Conservation (phyloP, 2,888 invertebrate species). For the Himalopsyche kuldschensis region DNA sequence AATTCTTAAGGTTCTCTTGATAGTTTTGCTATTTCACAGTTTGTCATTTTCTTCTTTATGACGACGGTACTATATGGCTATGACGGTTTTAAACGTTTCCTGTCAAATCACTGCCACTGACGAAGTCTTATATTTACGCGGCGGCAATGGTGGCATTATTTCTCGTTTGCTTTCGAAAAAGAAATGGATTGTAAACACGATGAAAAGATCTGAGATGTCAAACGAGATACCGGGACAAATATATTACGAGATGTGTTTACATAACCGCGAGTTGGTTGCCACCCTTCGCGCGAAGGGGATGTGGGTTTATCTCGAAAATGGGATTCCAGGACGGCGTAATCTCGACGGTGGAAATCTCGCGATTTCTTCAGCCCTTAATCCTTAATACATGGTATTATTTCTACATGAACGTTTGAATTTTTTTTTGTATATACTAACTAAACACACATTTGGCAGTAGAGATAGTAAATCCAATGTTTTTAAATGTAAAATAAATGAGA, state of each 20-base stretch:
- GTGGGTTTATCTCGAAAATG: background rate
- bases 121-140: background rate
- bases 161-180: background rate
- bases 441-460: too few species aligned
- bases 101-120: background rate
- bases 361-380: background rate
- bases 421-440: too few species aligned
- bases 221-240: conserved; percentile 14
- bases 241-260: conserved; percentile 18
- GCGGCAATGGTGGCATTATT: conserved; percentile 7
- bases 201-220: conserved; percentile 9
- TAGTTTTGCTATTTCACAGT: too few species aligned
- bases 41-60: too few species aligned
- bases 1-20: too few species aligned
- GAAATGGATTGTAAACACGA: background rate
- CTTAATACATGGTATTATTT: too few species aligned
- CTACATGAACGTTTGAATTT: too few species aligned
- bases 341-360: background rate
- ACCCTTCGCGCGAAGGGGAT: background rate
- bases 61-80: too few species aligned
- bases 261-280: background rate
- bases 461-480: too few species aligned
- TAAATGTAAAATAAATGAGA: too few species aligned
- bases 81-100: too few species aligned
- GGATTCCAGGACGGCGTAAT: background rate